Evolutionary conservation across 2,888 invertebrate species (phyloP), one percentile per base, ranked within the genome.

Genomic region (Lycophotia porphyrea): DNA sequence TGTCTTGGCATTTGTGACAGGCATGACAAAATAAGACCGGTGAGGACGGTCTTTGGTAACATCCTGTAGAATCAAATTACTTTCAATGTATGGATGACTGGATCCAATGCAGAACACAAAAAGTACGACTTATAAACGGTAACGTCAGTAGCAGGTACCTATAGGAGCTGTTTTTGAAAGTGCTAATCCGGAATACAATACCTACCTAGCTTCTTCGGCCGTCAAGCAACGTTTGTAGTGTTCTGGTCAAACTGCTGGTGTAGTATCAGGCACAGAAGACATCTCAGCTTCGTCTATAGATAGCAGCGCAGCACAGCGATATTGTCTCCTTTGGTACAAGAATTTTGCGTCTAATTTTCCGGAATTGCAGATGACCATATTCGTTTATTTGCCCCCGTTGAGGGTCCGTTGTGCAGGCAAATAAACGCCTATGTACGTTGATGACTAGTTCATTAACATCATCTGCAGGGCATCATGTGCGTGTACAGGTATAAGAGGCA

Each of bases 1-100:
- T 65, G 71, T 34, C 39, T 42, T 65, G 58, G 52, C 27, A 47
- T 66, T 7, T 73, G 61, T 77, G 61, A 47, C 74, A 67, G n/a
- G 31, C 60, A 1, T 52, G 60, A n/a, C 60, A 58, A 24, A 60
- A 64, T 36, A 9, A 58, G 34, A 55, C 18, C 24, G 11, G 34
- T 34, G 18, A 24, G 39, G 21, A 64, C 13, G 7, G 8, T 21
- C 24, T 69, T 52, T 44, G 69, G n/a, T 42, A 79, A 49, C 27
- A 58, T 9, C 11, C 39, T 58, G 24, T 47, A 47, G 15, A 76
- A 58, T 49, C 5, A 47, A 49, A 24, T 49, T 3, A 18, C n/a
- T 31, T 47, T 39, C 39, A 47, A 64, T 15, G 49, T 27, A 34
- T 15, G 34, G 55, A 55, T 15, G 4, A 9, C 52, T 49, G 76